A percentile compares a stretch with the other conserved stretches of the same genome.
phyloP scores from a whole-genome alignment of 2,113 vertebrate genomes.

The Ageneiosus marmoratus region DNA sequence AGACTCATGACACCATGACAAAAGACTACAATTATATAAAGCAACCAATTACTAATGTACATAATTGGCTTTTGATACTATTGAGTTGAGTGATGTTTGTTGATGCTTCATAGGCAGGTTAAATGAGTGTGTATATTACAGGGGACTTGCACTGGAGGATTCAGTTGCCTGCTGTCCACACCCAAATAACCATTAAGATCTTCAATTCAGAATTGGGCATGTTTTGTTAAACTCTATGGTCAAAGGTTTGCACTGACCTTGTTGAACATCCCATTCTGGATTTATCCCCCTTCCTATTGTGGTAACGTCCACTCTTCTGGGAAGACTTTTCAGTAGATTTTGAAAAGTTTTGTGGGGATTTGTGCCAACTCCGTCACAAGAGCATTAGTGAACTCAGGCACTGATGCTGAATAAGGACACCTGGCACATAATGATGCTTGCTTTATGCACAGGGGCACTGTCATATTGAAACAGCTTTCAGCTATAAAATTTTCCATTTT shows the following conservation, averaged over 20 bases:
- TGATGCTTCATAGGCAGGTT: neutral
- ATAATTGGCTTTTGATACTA: neutral
- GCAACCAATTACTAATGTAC: neutral
- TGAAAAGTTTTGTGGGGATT: neutral
- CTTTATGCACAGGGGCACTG: neutral
- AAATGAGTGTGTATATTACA: neutral
- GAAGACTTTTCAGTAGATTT: neutral
- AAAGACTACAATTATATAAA: neutral
- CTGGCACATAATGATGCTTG: neutral
- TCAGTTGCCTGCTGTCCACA: neutral
- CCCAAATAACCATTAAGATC: too few relatives aligned
- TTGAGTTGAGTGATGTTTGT: neutral
- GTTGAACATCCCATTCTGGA: neutral
- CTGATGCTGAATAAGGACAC: too few relatives aligned
- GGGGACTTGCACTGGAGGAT: neutral
- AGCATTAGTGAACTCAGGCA: too few relatives aligned
- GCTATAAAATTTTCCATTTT: too few relatives aligned
- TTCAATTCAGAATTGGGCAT: neutral
- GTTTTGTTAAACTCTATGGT: neutral
- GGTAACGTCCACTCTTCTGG: neutral
- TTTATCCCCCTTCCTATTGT: neutral
- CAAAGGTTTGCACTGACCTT: neutral
- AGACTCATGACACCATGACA: neutral
- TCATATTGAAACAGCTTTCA: neutral
- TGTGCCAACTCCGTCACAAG: neutral